Evolutionary conservation across 2,797 vertebrate genomes (phyloP), one percentile per base, ranked within the genome.

Genomic region (Emydoidea blandingii): DNA sequence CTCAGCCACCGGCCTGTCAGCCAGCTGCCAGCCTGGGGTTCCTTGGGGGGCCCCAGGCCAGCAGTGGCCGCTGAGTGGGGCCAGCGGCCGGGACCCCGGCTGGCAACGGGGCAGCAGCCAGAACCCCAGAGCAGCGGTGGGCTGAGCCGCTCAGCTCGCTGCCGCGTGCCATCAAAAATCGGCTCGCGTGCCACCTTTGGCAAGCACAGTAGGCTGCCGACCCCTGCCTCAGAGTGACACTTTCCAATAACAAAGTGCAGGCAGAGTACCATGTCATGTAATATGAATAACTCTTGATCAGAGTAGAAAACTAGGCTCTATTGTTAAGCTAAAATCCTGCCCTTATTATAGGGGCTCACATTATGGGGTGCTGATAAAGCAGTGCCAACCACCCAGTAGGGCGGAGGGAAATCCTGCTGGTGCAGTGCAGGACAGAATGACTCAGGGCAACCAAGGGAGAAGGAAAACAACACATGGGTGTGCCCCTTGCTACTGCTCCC

Each of bases 201-300:
- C 44, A 44, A 2, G 44, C 44, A 44, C 44, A 1, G 44, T 2
- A 44, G 44, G 44, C 44, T 44, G 44, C 44, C 44, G 44, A 44
- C 44, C 44, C 44, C 44, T 44, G 44, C 44, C 2, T 0, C 59
- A 78, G 82, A 50, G 12, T 29, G 68, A 54, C 1, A 0, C 49
- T 86, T 54, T 91, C 81, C 44, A n/a, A 72, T 56, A 41, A 2
- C 29, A 74, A 74, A 27, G 72, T 74, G 57, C 79, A 92, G 11
- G 81, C 34, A 37, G 0, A 0, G 0, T 0, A 81, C 87, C 4
- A 0, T 56, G 52, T 88, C 88, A 56, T 1, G 1, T 74, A 72
- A 85, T 37, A 12, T 5, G 4, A 74, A 53, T 31, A 50, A 52
- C 57, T 85, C 80, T 59, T 1, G 1, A 31, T 25, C 12, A 86